phyloP scores from a whole-genome alignment of 1,140 invertebrate genomes.

The Nixonia krombeini region DNA sequence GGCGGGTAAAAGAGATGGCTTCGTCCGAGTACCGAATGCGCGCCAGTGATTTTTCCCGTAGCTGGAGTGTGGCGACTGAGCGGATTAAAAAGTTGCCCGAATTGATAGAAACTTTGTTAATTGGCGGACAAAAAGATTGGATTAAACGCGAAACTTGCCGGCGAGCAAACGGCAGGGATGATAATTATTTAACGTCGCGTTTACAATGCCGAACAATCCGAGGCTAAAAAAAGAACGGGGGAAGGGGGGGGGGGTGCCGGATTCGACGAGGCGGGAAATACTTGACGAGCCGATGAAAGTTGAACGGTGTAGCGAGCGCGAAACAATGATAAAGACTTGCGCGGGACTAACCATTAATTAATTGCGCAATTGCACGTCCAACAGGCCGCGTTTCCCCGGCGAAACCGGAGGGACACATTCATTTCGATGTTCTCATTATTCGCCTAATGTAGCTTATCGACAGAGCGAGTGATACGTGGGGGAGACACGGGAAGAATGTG shows the following conservation, averaged over 20 bases:
- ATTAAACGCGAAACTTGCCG: conserved; percentile 28
- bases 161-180: conserved; percentile 23
- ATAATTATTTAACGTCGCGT: conserved; percentile 36
- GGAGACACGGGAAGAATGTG: no score
- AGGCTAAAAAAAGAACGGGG: conserved; percentile 1
- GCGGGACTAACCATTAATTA: conserved; percentile 30
- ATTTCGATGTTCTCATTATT: conserved; percentile 5
- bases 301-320: neutral
- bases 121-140: conserved; percentile 20
- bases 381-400: conserved; percentile 1
- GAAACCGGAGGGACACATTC: conserved; percentile 5
- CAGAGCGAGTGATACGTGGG: no score
- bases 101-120: conserved; percentile 41
- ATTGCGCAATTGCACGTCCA: conserved; percentile 17
- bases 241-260: no score
- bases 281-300: neutral
- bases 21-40: conserved; percentile 10
- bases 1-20: conserved; percentile 14
- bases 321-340: conserved; percentile 2
- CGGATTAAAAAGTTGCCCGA: conserved; percentile 37
- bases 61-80: conserved; percentile 17
- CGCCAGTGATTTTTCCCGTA: no score
- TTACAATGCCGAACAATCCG: conserved; percentile 18
- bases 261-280: neutral
- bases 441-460: conserved; percentile 5